A percentile compares a stretch with the other conserved stretches of the same genome.
Conservation (phyloP, 2,888 invertebrate genomes). For the Acanthoscelides obtectus region DNA sequence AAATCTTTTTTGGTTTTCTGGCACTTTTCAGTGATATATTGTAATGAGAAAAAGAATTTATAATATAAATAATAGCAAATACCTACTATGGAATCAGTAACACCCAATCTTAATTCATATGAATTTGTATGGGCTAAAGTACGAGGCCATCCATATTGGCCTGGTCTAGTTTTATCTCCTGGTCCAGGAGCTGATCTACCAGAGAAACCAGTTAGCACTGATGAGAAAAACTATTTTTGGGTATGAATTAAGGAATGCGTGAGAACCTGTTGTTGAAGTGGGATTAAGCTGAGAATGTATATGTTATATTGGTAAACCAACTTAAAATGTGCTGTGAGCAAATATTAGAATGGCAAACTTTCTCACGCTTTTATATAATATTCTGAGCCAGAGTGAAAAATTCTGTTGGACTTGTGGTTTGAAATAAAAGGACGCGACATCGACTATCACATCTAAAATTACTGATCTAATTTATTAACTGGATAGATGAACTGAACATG, state of each 20-base stretch:
- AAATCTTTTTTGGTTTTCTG: not conserved
- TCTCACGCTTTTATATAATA: no score
- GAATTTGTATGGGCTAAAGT: constrained; percentile 25
- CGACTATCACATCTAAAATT: no score
- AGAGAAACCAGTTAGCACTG: constrained; percentile 10
- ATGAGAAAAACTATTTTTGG: constrained; percentile 12
- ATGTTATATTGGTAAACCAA: no score
- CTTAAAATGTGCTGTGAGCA: no score
- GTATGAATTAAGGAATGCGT: constrained; percentile 1
- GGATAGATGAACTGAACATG: no score
- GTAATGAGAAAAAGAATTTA: not conserved
- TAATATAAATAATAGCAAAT: not conserved
- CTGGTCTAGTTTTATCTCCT: constrained; percentile 23
- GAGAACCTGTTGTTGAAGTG: no score
- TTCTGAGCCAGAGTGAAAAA: no score
- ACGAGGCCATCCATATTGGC: constrained; percentile 25
- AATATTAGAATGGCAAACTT: no score
- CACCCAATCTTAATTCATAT: not conserved
- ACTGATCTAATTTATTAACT: no score
- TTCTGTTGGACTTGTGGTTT: no score
- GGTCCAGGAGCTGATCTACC: constrained; percentile 5
- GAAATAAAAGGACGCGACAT: no score
- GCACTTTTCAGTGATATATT: not conserved
- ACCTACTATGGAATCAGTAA: not conserved
- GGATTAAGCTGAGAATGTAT: no score